Evolutionary conservation across 2,888 invertebrate genomes (phyloP).

Genomic region (Sicus ferrugineus): DNA sequence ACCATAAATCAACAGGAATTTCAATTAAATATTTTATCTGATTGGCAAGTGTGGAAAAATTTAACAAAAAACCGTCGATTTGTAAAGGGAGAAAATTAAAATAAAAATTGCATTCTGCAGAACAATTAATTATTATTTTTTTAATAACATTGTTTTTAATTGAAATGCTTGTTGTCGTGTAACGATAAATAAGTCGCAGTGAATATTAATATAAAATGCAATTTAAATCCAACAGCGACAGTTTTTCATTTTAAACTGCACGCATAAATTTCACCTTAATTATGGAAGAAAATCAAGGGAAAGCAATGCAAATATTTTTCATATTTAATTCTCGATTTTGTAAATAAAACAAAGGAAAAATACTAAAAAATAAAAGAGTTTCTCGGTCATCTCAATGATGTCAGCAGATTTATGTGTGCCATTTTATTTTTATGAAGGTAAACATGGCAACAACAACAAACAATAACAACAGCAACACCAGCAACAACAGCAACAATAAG

Average conservation of each 20-base stretch:
- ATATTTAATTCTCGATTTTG: background rate
- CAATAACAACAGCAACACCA: too few relatives aligned
- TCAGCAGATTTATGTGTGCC: too few relatives aligned
- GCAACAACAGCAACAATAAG: too few relatives aligned
- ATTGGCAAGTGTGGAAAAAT: conserved; percentile 14
- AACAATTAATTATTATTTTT: background rate
- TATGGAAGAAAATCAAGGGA: background rate
- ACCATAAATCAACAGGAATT: conserved; percentile 25
- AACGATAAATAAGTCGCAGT: background rate
- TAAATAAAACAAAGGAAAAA: background rate
- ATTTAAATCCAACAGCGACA: conserved; percentile 10
- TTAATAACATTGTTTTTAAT: background rate
- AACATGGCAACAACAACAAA: too few relatives aligned
- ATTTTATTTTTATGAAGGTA: too few relatives aligned
- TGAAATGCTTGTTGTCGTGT: background rate
- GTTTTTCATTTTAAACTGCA: background rate
- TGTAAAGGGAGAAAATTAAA: background rate
- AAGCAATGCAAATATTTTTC: background rate
- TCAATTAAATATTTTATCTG: conserved; percentile 31
- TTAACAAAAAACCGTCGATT: background rate
- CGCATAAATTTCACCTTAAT: conserved; percentile 7
- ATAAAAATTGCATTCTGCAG: background rate
- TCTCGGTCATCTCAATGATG: too few relatives aligned
- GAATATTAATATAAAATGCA: background rate
- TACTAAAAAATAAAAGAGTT: too few relatives aligned